Evolutionary conservation across 2,113 vertebrate species (phyloP).

Genomic region (Bothrops jararaca): DNA sequence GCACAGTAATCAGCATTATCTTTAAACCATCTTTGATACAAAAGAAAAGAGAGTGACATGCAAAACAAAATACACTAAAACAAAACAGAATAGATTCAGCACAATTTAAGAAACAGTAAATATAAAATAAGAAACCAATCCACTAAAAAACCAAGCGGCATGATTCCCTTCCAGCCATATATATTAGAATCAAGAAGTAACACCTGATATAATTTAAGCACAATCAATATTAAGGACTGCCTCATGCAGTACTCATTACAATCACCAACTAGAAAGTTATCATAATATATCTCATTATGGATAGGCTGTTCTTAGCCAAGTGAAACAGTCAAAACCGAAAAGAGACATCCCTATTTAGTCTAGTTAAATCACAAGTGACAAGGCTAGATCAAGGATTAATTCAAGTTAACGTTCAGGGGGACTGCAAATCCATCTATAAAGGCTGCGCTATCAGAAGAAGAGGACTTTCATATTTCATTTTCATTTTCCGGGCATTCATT

Average conservation of each 20-base stretch:
- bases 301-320: neutral
- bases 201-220: neutral
- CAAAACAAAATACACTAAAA: neutral
- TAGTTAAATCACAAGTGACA: neutral
- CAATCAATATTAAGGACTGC: neutral
- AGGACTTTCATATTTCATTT: neutral
- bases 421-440: neutral
- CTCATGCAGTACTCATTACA: neutral
- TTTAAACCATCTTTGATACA: neutral
- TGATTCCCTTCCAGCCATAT: neutral
- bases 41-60: neutral
- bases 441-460: neutral
- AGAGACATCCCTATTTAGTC: neutral
- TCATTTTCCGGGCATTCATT: neutral
- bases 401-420: neutral
- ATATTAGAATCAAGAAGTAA: neutral
- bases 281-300: neutral
- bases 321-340: neutral
- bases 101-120: neutral
- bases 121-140: neutral
- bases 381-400: neutral
- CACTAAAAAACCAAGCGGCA: neutral
- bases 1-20: slow-evolving; percentile 8
- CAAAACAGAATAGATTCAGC: neutral
- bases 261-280: neutral